A percentile compares a stretch with the other conserved stretches of the same genome.
Conservation (phyloP, 2,113 vertebrate species). For the Gobius niger region DNA sequence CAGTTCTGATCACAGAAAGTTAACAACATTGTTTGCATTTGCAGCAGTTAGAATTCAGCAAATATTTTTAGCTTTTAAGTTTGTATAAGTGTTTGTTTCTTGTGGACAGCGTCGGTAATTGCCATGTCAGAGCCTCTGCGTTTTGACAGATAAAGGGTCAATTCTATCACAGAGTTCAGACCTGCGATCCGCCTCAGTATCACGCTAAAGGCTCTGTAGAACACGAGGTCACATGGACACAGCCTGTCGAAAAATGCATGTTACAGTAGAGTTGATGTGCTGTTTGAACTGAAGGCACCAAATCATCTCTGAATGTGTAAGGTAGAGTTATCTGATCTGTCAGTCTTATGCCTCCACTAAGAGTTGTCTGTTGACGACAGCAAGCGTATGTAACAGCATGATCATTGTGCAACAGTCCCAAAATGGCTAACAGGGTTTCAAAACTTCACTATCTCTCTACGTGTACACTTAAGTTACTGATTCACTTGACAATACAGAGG, state of each 20-base stretch:
- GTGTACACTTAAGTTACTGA: constrained; percentile 4
- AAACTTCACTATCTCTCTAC: constrained; percentile 8
- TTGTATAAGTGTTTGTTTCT: no score
- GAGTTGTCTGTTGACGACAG: constrained; percentile 27
- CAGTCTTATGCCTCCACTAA: constrained; percentile 25
- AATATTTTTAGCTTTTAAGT: no score
- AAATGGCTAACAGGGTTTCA: constrained; percentile 6
- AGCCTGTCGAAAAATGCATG: constrained; percentile 3
- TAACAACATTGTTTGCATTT: no score
- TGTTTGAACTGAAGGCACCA: constrained; percentile 72
- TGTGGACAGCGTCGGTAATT: no score
- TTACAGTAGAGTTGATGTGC: constrained; percentile 16
- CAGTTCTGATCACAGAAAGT: no score
- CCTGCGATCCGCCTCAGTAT: no score
- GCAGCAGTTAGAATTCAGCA: no score
- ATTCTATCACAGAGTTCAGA: no score
- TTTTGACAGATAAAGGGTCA: no score
- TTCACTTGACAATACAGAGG: constrained; percentile 9
- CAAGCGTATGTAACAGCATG: constrained; percentile 8
- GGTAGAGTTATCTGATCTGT: background rate
- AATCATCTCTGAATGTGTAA: constrained; percentile 36
- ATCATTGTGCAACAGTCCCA: constrained; percentile 9
- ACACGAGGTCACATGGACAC: no score
- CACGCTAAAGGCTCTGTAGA: no score
- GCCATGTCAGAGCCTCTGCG: no score